phyloP scores from a whole-genome alignment of 2,113 vertebrate genomes.

The Candoia aspera region DNA sequence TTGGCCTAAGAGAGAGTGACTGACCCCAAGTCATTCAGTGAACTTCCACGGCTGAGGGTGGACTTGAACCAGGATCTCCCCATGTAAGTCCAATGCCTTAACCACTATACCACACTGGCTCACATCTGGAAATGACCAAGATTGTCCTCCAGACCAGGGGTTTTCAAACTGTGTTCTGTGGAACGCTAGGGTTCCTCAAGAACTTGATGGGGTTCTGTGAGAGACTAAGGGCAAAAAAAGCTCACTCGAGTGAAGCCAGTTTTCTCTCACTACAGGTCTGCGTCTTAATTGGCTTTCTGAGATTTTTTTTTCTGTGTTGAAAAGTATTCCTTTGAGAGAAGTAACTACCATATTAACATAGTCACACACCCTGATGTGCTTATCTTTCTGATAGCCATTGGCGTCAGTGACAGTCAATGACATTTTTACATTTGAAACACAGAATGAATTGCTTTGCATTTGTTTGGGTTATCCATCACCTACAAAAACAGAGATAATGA shows the following conservation, averaged over 20 bases:
- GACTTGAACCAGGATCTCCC: too few relatives aligned
- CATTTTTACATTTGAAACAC: neutral
- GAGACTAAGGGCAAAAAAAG: neutral
- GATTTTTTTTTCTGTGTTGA: neutral
- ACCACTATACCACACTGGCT: too few relatives aligned
- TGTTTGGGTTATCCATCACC: conserved; percentile 7
- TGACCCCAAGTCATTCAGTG: too few relatives aligned
- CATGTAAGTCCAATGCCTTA: too few relatives aligned
- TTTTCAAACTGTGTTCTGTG: too few relatives aligned
- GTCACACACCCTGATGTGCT: neutral
- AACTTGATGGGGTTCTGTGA: neutral
- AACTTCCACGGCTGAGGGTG: too few relatives aligned
- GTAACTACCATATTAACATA: neutral
- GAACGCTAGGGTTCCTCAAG: neutral
- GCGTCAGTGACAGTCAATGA: neutral
- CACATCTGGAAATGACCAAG: too few relatives aligned
- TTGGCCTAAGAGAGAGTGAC: too few relatives aligned
- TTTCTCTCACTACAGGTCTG: neutral
- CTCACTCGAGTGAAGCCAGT: neutral
- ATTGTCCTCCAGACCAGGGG: too few relatives aligned
- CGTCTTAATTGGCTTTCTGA: neutral
- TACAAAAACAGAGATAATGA: neutral
- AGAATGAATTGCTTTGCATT: neutral
- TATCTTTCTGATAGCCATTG: neutral
- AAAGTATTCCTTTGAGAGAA: neutral